Percentiles rank a stretch among this genome's conserved stretches.
Conservation (phyloP, 2,113 vertebrate genomes). For the Lethenteron reissneri region DNA sequence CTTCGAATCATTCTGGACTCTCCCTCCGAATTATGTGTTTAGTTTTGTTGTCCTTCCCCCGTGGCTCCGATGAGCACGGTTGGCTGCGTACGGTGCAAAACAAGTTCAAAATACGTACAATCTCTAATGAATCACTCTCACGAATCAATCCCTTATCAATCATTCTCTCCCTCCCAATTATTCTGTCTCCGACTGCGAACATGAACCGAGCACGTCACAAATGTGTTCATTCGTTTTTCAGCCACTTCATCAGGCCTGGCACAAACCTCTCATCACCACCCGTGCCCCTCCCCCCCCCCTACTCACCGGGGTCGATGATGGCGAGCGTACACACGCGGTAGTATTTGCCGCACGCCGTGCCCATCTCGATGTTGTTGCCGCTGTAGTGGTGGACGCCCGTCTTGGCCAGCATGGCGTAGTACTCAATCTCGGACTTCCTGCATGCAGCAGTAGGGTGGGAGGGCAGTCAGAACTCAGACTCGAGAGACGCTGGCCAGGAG, state of each 20-base stretch:
- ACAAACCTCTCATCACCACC: background rate
- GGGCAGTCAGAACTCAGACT: too few species aligned
- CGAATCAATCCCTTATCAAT: background rate
- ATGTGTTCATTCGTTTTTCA: background rate
- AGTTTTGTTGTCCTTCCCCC: too few species aligned
- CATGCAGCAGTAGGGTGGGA: background rate
- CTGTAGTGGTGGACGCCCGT: constrained; percentile 83
- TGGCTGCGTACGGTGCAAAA: too few species aligned
- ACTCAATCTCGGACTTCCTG: constrained; percentile 95
- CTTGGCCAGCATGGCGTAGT: constrained; percentile 76
- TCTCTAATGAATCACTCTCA: constrained; percentile 10
- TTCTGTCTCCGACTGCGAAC: background rate
- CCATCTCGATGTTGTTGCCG: constrained; percentile 88
- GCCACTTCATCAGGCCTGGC: background rate
- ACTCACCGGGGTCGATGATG: constrained; percentile 86
- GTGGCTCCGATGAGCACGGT: too few species aligned
- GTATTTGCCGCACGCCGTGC: constrained; percentile 75
- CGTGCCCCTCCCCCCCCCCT: background rate
- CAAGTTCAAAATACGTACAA: too few species aligned
- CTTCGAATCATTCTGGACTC: too few species aligned
- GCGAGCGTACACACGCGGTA: constrained; percentile 93
- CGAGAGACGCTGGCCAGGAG: too few species aligned
- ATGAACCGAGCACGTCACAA: background rate
- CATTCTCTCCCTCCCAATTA: background rate
- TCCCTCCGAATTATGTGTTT: too few species aligned